These are phyloP conservation scores for Himalopsyche phryganea DNA, from an alignment of 1,140 invertebrate genomes.

Conservation along the genomic window DNA sequence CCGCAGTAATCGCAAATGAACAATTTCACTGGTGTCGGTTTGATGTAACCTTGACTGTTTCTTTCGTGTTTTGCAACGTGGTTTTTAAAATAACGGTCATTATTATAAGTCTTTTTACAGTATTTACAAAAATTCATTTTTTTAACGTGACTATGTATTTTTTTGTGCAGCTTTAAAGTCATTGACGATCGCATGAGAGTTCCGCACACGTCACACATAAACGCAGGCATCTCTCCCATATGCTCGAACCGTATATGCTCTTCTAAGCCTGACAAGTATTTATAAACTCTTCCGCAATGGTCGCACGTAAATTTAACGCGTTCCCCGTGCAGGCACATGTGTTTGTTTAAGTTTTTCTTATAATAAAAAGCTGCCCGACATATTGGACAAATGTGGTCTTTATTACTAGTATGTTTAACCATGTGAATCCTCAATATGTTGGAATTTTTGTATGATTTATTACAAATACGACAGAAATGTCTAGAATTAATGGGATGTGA, in stretches of 20 bases:
- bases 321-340: conserved; percentile 20
- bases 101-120: conserved; percentile 36
- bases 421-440: conserved; percentile 21
- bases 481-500: conserved; percentile 6
- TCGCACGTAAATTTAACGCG: conserved; percentile 18
- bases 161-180: conserved; percentile 37
- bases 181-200: conserved; percentile 38
- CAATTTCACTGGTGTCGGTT: conserved; percentile 7
- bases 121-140: conserved; percentile 39
- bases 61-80: conserved; percentile 55
- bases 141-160: conserved; percentile 35
- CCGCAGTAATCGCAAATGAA: conserved; percentile 14
- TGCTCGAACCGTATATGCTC: conserved; percentile 26
- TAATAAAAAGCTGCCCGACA: conserved; percentile 28
- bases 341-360: conserved; percentile 16
- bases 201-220: conserved; percentile 33
- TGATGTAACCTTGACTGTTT: conserved; percentile 38
- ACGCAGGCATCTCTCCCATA: conserved; percentile 15
- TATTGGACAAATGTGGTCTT: conserved; percentile 21
- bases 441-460: conserved; percentile 15
- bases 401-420: conserved; percentile 18
- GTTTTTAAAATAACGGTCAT: conserved; percentile 22
- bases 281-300: conserved; percentile 21
- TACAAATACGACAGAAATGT: conserved; percentile 18
- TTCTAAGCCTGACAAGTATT: conserved; percentile 8